Percentiles rank a stretch among this genome's conserved stretches.
phyloP scores from a whole-genome alignment of 1,140 invertebrate species.

The Cydia pomonella region DNA sequence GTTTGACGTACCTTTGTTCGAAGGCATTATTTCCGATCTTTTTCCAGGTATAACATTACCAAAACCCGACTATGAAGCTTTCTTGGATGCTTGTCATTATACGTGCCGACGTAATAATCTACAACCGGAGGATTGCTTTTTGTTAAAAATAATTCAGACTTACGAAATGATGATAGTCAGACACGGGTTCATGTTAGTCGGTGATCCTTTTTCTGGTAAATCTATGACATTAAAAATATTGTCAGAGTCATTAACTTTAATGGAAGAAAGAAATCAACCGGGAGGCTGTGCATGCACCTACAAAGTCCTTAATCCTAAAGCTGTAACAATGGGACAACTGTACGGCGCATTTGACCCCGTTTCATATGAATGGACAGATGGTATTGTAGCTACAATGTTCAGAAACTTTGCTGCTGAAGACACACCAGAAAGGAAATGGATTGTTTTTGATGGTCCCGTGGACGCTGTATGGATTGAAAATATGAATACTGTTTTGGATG shows the following conservation, averaged over 20 bases:
- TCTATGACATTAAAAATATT: constrained; percentile 88
- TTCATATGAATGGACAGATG: constrained; percentile 96
- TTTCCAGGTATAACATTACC: constrained; percentile 91
- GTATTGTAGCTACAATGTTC: constrained; percentile 90
- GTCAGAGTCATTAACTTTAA: constrained; percentile 85
- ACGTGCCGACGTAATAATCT: constrained; percentile 85
- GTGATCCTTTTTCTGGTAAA: constrained; percentile 93
- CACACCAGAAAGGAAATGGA: constrained; percentile 89
- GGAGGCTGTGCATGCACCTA: constrained; percentile 84
- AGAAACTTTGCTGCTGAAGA: constrained; percentile 85
- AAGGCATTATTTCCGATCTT: constrained; percentile 95
- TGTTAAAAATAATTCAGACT: constrained; percentile 91
- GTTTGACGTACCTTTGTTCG: constrained; percentile 93
- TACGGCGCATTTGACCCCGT: constrained; percentile 95
- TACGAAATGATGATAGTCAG: constrained; percentile 96
- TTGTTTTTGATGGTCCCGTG: constrained; percentile 94
- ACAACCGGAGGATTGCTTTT: constrained; percentile 85
- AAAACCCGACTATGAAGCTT: constrained; percentile 86
- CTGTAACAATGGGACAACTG: constrained; percentile 94
- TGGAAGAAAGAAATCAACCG: constrained; percentile 82
- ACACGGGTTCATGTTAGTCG: constrained; percentile 97
- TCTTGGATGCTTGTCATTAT: constrained; percentile 81
- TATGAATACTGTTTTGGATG: constrained; percentile 96
- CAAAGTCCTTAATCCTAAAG: constrained; percentile 94
- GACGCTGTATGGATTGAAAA: constrained; percentile 98